These are phyloP conservation scores for Pandemis cinnamomeana DNA, from an alignment of 2,888 invertebrate species.

Conservation along the genomic window DNA sequence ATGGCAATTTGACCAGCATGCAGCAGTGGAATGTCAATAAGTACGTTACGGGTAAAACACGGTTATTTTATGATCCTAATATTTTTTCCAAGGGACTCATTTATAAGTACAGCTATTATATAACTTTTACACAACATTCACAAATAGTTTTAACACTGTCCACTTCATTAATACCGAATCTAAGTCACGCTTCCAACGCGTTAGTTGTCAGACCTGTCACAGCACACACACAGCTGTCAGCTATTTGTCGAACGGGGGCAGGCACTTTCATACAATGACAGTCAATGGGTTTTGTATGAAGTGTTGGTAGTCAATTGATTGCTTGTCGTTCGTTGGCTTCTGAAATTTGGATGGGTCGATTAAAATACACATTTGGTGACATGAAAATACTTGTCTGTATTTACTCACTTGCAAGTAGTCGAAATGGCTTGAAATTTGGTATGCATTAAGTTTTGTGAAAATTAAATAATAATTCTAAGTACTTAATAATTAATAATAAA, in stretches of 20 bases:
- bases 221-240: conserved; percentile 28
- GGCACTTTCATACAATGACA: conserved; percentile 21
- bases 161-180: conserved; percentile 6
- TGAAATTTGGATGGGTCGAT: background rate
- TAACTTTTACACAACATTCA: background rate
- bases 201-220: conserved; percentile 18
- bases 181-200: conserved; percentile 4
- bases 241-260: conserved; percentile 34
- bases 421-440: no score
- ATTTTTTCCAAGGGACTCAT: no score
- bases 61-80: no score
- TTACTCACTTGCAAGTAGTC: no score
- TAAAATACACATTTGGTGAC: background rate
- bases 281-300: conserved; percentile 13
- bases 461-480: no score
- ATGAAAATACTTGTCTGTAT: no score
- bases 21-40: no score
- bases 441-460: no score
- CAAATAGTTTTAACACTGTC: background rate
- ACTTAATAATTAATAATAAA: no score
- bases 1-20: no score
- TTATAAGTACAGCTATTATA: no score
- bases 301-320: conserved; percentile 17
- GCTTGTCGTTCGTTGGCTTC: background rate
- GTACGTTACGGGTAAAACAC: no score